These are phyloP conservation scores for Jordanella pulchra DNA, from an alignment of 2,797 vertebrate species.

Conservation along the genomic window DNA sequence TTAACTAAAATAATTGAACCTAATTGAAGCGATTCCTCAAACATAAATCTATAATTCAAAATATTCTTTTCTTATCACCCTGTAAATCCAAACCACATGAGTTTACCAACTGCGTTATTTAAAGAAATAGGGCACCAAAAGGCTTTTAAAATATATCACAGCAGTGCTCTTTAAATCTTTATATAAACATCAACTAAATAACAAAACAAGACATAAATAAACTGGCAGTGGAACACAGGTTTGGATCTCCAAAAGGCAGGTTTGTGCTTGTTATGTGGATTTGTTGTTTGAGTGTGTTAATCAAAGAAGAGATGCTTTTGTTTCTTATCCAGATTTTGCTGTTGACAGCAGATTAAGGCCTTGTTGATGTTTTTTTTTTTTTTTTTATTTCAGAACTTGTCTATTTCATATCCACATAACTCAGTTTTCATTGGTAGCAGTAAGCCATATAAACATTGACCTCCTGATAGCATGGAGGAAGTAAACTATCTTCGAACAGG, in stretches of 20 bases:
- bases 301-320: constrained; percentile 30
- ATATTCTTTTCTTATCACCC: constrained; percentile 51
- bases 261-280: constrained; percentile 15
- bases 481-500: constrained; percentile 25
- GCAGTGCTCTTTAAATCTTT: constrained; percentile 62
- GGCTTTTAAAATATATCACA: constrained; percentile 50
- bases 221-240: constrained; percentile 32
- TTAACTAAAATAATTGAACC: constrained; percentile 29
- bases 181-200: constrained; percentile 50
- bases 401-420: constrained; percentile 48
- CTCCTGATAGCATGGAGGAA: constrained; percentile 21
- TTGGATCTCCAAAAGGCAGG: constrained; percentile 48
- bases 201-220: constrained; percentile 67
- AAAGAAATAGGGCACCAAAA: constrained; percentile 58
- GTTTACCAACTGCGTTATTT: constrained; percentile 63
- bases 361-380: constrained; percentile 31
- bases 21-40: constrained; percentile 23
- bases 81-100: constrained; percentile 32
- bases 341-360: constrained; percentile 30
- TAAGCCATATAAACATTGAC: constrained; percentile 46
- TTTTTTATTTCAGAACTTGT: constrained; percentile 29
- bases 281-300: constrained; percentile 11
- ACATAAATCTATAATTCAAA: constrained; percentile 27
- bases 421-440: constrained; percentile 34
- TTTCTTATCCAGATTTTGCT: constrained; percentile 32